phyloP scores from a whole-genome alignment of 1,140 invertebrate genomes.

The Ericerus pela region DNA sequence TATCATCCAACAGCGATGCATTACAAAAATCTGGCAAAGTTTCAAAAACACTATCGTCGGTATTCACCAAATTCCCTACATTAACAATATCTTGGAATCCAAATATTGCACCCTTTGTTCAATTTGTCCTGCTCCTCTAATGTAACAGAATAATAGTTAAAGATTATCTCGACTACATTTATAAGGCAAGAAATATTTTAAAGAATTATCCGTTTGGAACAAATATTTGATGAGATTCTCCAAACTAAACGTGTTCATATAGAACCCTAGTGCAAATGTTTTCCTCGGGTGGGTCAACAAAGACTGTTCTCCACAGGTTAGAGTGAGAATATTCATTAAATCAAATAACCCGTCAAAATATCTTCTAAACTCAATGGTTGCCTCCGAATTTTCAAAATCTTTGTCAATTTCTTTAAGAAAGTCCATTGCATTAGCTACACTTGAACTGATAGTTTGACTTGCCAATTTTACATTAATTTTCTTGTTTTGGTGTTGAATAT shows the following conservation, averaged over 20 bases:
- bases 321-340: slow-evolving; percentile 6
- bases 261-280: not conserved
- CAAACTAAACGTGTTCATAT: not conserved
- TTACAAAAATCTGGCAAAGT: no score
- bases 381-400: not conserved
- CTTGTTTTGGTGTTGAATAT: not conserved
- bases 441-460: slow-evolving; percentile 1
- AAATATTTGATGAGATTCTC: not conserved
- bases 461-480: not conserved
- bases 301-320: not conserved
- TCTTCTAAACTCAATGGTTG: slow-evolving; percentile 4
- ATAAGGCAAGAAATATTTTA: slow-evolving; percentile 5
- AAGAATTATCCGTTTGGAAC: not conserved
- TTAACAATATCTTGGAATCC: no score
- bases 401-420: not conserved
- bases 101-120: no score
- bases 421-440: not conserved
- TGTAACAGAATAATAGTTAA: slow-evolving; percentile 3
- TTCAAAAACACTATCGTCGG: no score
- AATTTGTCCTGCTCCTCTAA: no score
- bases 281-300: not conserved
- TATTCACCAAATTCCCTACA: no score
- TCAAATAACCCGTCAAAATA: slow-evolving; percentile 2
- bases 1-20: no score
- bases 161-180: slow-evolving; percentile 8